Percentiles rank a stretch among this genome's conserved stretches.
Conservation (phyloP, 2,797 vertebrate genomes). For the Antennarius maculatus region DNA sequence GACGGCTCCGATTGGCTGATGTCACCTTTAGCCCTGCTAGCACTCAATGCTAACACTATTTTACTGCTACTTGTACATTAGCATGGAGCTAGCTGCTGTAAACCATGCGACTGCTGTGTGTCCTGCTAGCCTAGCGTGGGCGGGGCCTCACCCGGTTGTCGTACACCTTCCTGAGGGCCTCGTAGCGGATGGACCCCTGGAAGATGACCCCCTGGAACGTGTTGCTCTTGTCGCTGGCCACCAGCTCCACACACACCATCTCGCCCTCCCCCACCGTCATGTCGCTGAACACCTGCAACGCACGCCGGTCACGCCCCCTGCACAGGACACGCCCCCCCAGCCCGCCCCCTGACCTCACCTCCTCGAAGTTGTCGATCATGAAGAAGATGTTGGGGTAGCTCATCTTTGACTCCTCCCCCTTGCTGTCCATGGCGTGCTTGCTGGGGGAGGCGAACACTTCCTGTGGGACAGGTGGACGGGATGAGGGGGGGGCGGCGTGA, state of each 20-base stretch:
- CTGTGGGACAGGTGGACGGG: conserved; percentile 67
- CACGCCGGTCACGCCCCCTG: too few species aligned
- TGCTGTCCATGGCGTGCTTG: conserved; percentile 99
- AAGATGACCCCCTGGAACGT: conserved; percentile 98
- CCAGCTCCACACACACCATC: conserved; percentile 98
- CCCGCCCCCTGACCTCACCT: conserved; percentile 78
- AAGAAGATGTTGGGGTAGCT: conserved; percentile 99
- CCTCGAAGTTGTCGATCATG: conserved; percentile 99
- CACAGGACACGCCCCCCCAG: background rate
- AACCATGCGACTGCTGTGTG: too few species aligned
- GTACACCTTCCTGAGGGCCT: conserved; percentile 97
- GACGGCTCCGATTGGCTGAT: too few species aligned
- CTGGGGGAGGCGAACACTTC: conserved; percentile 98
- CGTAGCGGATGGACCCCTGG: conserved; percentile 98
- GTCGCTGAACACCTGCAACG: conserved; percentile 90
- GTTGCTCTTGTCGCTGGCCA: conserved; percentile 96
- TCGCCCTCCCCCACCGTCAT: conserved; percentile 98
- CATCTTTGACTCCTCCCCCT: conserved; percentile 98
- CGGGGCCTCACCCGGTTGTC: conserved; percentile 90
- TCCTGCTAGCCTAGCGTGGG: background rate
- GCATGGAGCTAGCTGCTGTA: too few species aligned
- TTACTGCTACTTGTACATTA: background rate
- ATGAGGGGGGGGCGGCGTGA: background rate
- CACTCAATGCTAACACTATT: too few species aligned
- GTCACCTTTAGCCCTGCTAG: too few species aligned